Conservation (phyloP, 2,888 invertebrate species). For the Ametastegia equiseti region DNA sequence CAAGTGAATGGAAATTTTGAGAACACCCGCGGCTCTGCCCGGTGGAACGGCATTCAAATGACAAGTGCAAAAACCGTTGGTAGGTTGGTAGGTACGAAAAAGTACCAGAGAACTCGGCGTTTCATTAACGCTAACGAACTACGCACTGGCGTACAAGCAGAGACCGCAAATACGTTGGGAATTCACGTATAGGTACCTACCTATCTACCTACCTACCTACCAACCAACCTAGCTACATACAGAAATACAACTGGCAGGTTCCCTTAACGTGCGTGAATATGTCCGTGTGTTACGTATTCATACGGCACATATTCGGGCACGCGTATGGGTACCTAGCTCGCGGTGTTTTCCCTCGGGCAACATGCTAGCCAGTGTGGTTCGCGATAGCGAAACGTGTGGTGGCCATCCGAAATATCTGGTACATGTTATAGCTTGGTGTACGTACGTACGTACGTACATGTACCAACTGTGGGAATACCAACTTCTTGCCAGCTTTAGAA, state of each 20-base stretch:
- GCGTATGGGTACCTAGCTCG: no score
- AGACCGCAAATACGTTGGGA: slow-evolving; percentile 38
- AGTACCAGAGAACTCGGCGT: slow-evolving; percentile 12
- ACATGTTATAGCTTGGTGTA: no score
- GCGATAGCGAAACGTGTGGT: slow-evolving; percentile 64
- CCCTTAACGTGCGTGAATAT: background rate
- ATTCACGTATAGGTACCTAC: slow-evolving; percentile 37
- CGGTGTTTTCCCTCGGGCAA: slow-evolving; percentile 30
- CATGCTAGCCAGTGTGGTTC: background rate
- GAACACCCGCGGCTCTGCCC: background rate
- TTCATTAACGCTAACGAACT: slow-evolving; percentile 45
- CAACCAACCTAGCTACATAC: no score
- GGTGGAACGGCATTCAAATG: background rate
- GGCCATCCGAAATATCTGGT: slow-evolving; percentile 69
- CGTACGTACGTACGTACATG: background rate
- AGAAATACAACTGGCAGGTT: no score
- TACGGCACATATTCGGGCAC: background rate
- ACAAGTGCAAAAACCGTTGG: background rate
- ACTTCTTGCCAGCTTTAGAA: slow-evolving; percentile 49
- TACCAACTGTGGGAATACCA: slow-evolving; percentile 49
- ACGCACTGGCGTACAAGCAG: slow-evolving; percentile 28
- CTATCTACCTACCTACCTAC: background rate
- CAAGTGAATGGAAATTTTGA: background rate
- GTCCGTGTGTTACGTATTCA: slow-evolving; percentile 2
- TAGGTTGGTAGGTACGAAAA: background rate